Conservation (phyloP, 2,797 vertebrate genomes). For the Ataeniobius toweri region DNA sequence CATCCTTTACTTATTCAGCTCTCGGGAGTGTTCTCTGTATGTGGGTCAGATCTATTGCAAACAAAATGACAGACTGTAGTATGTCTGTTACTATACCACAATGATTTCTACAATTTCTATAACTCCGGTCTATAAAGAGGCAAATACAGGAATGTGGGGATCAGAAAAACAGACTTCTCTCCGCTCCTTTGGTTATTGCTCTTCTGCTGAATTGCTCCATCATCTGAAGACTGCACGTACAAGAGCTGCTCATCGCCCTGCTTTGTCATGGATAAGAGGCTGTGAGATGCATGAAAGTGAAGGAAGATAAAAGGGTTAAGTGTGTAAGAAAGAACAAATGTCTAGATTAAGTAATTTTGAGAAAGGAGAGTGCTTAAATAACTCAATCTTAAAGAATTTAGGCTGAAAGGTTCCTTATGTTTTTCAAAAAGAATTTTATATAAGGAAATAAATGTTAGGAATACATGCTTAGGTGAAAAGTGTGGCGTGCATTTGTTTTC, state of each 20-base stretch:
- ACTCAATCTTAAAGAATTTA: constrained; percentile 2
- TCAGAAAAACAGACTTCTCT: constrained; percentile 37
- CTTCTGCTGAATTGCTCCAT: constrained; percentile 61
- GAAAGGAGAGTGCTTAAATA: constrained; percentile 17
- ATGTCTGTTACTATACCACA: neutral
- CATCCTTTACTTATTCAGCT: too few relatives aligned
- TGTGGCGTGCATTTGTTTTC: too few relatives aligned
- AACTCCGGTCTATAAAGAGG: neutral
- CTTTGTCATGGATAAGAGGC: constrained; percentile 32
- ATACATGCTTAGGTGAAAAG: neutral
- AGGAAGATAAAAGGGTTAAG: constrained; percentile 6
- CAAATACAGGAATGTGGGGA: constrained; percentile 39
- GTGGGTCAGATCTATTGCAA: too few relatives aligned
- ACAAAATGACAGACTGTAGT: neutral
- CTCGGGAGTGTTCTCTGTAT: too few relatives aligned
- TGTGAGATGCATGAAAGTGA: constrained; percentile 26
- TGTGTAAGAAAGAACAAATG: constrained; percentile 5
- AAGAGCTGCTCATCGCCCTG: constrained; percentile 48
- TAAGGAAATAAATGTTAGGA: neutral
- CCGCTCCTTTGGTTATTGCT: constrained; percentile 33
- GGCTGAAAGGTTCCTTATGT: neutral
- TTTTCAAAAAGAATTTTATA: neutral
- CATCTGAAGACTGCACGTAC: constrained; percentile 47
- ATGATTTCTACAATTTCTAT: constrained; percentile 2
- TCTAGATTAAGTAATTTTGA: constrained; percentile 15